Percentiles rank a stretch among this genome's conserved stretches.
Conservation (phyloP, 2,888 invertebrate genomes). For the Ochropacha duplaris region DNA sequence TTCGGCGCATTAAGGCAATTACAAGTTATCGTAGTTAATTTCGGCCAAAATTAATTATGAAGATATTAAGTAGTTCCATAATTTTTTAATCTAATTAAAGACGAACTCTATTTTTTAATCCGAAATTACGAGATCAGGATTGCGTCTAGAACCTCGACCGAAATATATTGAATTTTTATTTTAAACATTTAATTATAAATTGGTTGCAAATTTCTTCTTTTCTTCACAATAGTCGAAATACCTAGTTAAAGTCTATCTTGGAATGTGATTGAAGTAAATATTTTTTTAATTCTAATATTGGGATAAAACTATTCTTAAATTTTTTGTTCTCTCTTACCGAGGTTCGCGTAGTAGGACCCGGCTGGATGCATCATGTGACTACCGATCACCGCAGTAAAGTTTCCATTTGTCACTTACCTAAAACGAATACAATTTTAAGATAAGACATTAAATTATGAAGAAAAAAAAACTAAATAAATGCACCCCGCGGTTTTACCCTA, state of each 20-base stretch:
- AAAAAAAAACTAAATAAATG: neutral
- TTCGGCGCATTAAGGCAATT: neutral
- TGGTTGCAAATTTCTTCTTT: too few species aligned
- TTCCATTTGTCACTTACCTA: conserved; percentile 83
- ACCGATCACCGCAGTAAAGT: conserved; percentile 68
- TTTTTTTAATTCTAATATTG: neutral
- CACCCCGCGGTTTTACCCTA: too few species aligned
- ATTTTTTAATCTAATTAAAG: neutral
- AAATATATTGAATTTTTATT: too few species aligned
- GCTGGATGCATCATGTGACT: conserved; percentile 77
- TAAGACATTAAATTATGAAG: conserved; percentile 5
- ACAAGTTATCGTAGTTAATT: neutral
- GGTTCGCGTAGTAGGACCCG: conserved; percentile 77
- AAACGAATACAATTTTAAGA: conserved; percentile 51
- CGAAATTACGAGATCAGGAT: neutral
- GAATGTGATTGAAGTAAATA: neutral
- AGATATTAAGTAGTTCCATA: neutral
- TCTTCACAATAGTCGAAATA: too few species aligned
- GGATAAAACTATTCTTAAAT: neutral
- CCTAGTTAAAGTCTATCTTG: too few species aligned
- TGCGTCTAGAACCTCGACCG: too few species aligned
- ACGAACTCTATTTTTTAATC: neutral
- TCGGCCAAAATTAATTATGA: neutral
- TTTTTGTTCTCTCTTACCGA: conserved; percentile 61
- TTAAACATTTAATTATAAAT: too few species aligned